Percentiles rank a stretch among this genome's conserved stretches.
phyloP scores from a whole-genome alignment of 2,113 vertebrate species.

The Eurystomus gularis region DNA sequence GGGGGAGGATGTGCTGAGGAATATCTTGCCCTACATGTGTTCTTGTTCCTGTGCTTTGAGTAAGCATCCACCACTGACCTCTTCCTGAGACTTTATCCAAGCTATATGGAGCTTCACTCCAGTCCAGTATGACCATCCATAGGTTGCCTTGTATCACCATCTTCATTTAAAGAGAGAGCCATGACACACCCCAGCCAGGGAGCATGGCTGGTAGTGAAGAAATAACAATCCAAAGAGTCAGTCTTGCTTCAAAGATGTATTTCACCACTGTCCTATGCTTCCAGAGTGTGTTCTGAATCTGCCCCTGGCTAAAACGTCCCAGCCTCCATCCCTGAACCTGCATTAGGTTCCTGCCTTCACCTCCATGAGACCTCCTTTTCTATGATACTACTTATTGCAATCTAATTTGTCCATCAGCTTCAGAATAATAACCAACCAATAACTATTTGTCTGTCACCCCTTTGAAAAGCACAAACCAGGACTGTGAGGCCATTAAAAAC shows the following conservation, averaged over 20 bases:
- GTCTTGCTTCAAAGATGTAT: rapidly evolving
- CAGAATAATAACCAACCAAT: background rate
- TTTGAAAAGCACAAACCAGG: background rate
- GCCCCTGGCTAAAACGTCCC: background rate
- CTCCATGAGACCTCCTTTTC: background rate
- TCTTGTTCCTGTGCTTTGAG: background rate
- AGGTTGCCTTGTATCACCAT: background rate
- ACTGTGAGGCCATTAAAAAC: background rate
- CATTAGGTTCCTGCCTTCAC: background rate
- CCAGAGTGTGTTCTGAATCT: background rate
- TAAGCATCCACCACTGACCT: background rate
- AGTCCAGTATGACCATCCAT: background rate
- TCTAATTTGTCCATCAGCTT: background rate
- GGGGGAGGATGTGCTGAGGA: background rate
- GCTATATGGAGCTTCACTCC: no score
- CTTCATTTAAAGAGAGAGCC: background rate
- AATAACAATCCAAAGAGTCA: background rate
- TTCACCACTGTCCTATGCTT: background rate
- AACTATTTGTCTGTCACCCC: background rate
- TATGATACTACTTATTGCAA: background rate
- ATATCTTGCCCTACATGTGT: background rate
- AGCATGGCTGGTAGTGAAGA: background rate
- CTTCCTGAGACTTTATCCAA: background rate
- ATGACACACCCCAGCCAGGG: background rate
- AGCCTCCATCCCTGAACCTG: background rate